Evolutionary conservation across 2,113 vertebrate genomes (phyloP).

Genomic region (Bubo bubo): DNA sequence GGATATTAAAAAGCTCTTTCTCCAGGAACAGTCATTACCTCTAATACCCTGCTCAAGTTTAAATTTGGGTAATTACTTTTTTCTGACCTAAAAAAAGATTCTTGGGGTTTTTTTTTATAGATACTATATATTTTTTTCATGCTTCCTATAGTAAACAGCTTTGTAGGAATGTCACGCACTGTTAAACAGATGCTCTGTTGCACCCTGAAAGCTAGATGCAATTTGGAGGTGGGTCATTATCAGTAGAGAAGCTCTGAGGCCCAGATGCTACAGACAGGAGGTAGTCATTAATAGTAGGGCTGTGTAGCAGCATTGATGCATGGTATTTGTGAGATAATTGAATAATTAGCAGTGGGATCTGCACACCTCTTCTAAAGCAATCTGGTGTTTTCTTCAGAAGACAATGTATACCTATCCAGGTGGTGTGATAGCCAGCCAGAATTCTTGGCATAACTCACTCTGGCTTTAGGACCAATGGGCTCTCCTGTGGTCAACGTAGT

Average conservation of each 20-base stretch:
- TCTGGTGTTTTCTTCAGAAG: not conserved
- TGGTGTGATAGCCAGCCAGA: not conserved
- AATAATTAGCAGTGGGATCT: not conserved
- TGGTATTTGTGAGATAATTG: not conserved
- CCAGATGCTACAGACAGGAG: not conserved
- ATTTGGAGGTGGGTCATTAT: not conserved
- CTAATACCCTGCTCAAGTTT: conserved; percentile 32
- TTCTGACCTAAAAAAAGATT: conserved; percentile 12
- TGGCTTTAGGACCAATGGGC: not conserved
- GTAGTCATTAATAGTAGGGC: not conserved
- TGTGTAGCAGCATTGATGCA: not conserved
- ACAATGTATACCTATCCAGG: not conserved
- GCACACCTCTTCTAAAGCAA: not conserved
- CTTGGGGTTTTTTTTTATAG: accelerated
- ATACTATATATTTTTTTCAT: not conserved
- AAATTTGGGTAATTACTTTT: conserved; percentile 25
- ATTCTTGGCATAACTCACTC: not conserved
- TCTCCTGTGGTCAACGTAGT: not conserved
- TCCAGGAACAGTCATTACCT: conserved; percentile 36
- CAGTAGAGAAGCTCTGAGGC: not conserved
- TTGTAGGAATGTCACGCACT: not conserved
- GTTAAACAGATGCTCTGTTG: conserved; percentile 18
- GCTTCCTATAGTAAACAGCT: not conserved
- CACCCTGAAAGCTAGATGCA: not conserved
- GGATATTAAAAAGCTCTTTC: conserved; percentile 41